These are phyloP conservation scores for Exephanes ischioxanthus DNA, from an alignment of 2,888 invertebrate genomes.

Conservation along the genomic window DNA sequence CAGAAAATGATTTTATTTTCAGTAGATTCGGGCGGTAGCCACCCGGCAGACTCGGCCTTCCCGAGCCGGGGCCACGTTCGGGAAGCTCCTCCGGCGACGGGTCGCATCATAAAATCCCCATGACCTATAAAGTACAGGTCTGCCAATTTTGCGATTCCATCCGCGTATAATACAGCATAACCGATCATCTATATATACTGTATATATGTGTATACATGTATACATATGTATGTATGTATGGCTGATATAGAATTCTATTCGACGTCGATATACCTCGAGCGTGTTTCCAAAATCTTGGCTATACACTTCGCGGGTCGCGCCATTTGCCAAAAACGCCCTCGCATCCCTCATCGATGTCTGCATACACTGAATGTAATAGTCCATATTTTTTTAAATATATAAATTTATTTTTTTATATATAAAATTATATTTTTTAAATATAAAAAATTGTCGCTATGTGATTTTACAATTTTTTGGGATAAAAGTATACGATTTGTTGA, in stretches of 20 bases:
- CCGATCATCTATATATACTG: background rate
- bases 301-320: background rate
- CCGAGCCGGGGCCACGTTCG: background rate
- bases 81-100: constrained; percentile 22
- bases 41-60: background rate
- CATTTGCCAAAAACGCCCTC: background rate
- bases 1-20: constrained; percentile 11
- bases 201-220: background rate
- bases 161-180: background rate
- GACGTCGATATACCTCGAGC: constrained; percentile 2
- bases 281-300: constrained; percentile 11
- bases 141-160: constrained; percentile 12
- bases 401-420: too few relatives aligned
- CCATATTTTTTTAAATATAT: background rate
- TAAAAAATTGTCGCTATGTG: too few relatives aligned
- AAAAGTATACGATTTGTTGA: too few relatives aligned
- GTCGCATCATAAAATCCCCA: constrained; percentile 42
- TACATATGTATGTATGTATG: background rate
- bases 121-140: constrained; percentile 42
- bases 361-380: background rate
- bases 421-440: background rate
- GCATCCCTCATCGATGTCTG: background rate
- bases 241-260: constrained; percentile 16
- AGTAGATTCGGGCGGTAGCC: constrained; percentile 1
- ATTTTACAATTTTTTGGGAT: too few relatives aligned